phyloP scores from a whole-genome alignment of 1,140 invertebrate genomes.

The Sycobia sp. region DNA sequence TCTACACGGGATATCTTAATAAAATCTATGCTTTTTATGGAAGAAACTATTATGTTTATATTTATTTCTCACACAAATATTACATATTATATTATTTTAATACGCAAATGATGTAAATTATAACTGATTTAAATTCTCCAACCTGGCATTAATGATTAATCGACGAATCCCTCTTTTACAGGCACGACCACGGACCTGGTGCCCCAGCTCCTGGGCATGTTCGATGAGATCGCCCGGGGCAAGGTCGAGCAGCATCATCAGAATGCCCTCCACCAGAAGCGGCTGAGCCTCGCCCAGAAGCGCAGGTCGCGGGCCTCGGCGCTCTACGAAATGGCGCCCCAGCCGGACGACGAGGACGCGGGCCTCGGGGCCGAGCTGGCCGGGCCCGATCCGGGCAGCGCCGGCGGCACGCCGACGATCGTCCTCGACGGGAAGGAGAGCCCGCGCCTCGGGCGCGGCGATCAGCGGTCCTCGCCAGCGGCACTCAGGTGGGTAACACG shows the following conservation, averaged over 20 bases:
- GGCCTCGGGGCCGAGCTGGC: not conserved
- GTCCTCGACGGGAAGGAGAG: conserved; percentile 12
- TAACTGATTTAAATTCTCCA: no score
- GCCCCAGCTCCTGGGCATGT: conserved; percentile 70
- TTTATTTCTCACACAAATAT: no score
- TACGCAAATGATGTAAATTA: no score
- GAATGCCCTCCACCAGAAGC: conserved; percentile 48
- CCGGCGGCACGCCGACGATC: not conserved
- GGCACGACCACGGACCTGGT: conserved; percentile 70
- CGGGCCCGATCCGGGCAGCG: not conserved
- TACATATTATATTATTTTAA: no score
- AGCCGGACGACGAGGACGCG: conserved; percentile 3
- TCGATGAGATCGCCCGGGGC: conserved; percentile 67
- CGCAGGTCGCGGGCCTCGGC: conserved; percentile 5
- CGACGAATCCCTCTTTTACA: conserved; percentile 43
- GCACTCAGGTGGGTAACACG: conserved; percentile 9
- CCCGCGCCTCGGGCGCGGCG: conserved; percentile 3
- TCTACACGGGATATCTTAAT: no score
- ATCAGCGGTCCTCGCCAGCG: conserved; percentile 3
- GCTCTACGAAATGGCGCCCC: conserved; percentile 19
- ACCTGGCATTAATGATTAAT: no score
- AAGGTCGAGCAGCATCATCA: conserved; percentile 38
- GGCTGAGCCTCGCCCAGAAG: conserved; percentile 48
- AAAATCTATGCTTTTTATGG: no score
- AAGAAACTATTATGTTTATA: no score